Evolutionary conservation across 2,888 invertebrate genomes (phyloP), one percentile per base, ranked within the genome.

Genomic region (Patella ulyssiponensis): DNA sequence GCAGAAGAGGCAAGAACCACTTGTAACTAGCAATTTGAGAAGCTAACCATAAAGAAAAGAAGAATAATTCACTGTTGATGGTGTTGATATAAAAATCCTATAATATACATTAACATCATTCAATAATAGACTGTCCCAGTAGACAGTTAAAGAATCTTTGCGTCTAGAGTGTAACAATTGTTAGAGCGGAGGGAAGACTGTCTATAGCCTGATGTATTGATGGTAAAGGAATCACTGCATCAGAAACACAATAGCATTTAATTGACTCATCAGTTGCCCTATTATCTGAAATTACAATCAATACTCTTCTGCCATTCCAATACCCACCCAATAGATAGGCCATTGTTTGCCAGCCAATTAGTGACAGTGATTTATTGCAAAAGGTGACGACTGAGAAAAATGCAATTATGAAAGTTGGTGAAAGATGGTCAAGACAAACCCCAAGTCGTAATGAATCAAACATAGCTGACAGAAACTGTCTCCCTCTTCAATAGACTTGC

Each of bases 211-310:
- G 75, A 69, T 75, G 75, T 75, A 69, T 75, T 69, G 52, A 69
- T 75, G 75, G 69, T 75, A 75, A 69, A 75, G 75, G 69, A 75
- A 75, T 69, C 69, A 69, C 69, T 69, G 75, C 75, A 51, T 69
- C 69, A 51, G 58, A 64, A 74, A 78, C 80, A 83, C 82, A 83
- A 83, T 83, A 80, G 80, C 76, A 80, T 83, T 83, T 83, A 83
- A 83, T 81, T 83, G 82, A 83, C 82, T 83, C 82, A 83, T 83
- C 82, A 83, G 79, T 71, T 33, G 73, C 73, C 76, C 81, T 79
- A 81, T 83, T 83, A 83, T 83, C 80, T 79, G 80, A 77, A 77
- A 77, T 79, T 77, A 79, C 77, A 76, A 83, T 83, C 82, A 81
- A 81, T 83, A 80, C 77, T 77, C 79, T 44, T 54, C 79, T 70